Percentiles rank a stretch among this genome's conserved stretches.
Conservation (phyloP, 2,888 invertebrate species). For the Tolmerus cingulatus region DNA sequence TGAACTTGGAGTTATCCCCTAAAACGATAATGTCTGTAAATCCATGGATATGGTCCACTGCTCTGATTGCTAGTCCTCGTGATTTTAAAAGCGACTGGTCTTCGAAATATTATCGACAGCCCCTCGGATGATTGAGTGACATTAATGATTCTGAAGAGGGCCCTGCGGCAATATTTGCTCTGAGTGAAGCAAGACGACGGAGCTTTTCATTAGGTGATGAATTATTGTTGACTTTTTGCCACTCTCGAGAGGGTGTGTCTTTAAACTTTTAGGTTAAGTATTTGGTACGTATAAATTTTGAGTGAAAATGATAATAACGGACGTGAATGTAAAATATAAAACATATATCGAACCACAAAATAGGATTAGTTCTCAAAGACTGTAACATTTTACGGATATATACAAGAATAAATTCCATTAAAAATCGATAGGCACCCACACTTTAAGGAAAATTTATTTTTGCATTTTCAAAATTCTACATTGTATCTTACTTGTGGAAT, state of each 20-base stretch:
- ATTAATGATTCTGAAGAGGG: background rate
- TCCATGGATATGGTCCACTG: background rate
- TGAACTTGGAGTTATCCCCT: background rate
- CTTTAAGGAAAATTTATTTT: no score
- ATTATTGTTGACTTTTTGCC: background rate
- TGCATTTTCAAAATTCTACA: no score
- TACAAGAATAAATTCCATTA: no score
- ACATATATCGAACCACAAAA: background rate
- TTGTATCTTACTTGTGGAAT: no score
- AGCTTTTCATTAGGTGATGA: background rate
- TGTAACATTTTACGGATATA: background rate
- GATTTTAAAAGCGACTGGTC: background rate
- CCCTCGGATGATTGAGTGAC: background rate
- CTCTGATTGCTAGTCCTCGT: background rate
- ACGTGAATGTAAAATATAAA: background rate
- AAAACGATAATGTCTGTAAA: background rate
- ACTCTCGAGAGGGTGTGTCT: background rate
- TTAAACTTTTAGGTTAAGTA: background rate
- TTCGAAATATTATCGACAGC: background rate
- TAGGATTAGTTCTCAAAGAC: background rate
- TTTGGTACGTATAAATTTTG: background rate
- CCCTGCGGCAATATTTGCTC: background rate
- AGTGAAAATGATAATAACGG: background rate
- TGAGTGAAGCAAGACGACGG: background rate
- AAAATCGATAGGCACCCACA: no score